These are phyloP conservation scores for Thryonomys swinderianus DNA, from an alignment of 2,113 vertebrate genomes.

Conservation along the genomic window DNA sequence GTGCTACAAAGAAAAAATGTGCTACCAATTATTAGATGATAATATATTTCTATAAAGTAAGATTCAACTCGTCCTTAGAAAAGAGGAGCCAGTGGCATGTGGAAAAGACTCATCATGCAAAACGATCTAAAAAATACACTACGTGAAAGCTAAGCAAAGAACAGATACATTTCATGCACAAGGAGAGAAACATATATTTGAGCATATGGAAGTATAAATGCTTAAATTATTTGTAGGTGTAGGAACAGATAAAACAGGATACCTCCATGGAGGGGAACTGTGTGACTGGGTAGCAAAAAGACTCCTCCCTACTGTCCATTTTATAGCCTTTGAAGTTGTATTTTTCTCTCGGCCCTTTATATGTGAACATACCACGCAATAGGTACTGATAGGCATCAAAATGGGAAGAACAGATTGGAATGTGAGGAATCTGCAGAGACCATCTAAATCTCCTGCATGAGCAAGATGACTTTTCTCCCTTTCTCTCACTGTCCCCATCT, in stretches of 20 bases:
- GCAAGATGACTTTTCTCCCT: not conserved
- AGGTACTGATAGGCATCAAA: not conserved
- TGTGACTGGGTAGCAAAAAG: not conserved
- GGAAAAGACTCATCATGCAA: not conserved
- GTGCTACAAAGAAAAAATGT: slow-evolving; percentile 13
- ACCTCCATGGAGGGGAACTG: not conserved
- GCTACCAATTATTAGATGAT: accelerated
- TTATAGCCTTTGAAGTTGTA: not conserved
- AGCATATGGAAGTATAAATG: not conserved
- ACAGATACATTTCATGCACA: not conserved
- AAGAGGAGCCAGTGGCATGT: not conserved
- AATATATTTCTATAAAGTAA: slow-evolving; percentile 6
- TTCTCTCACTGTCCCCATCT: not conserved
- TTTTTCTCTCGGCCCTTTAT: not conserved
- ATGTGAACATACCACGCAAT: not conserved
- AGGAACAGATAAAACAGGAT: not conserved
- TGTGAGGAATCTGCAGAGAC: not conserved
- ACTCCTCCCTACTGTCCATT: not conserved
- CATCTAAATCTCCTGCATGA: not conserved
- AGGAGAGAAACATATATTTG: not conserved
- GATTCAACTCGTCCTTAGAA: not conserved
- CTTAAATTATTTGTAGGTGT: not conserved
- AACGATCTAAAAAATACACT: not conserved
- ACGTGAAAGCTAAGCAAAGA: not conserved
- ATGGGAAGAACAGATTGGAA: not conserved